Percentiles rank a stretch among this genome's conserved stretches.
Conservation (phyloP, 2,888 invertebrate species). For the Sclerodermus sp. region DNA sequence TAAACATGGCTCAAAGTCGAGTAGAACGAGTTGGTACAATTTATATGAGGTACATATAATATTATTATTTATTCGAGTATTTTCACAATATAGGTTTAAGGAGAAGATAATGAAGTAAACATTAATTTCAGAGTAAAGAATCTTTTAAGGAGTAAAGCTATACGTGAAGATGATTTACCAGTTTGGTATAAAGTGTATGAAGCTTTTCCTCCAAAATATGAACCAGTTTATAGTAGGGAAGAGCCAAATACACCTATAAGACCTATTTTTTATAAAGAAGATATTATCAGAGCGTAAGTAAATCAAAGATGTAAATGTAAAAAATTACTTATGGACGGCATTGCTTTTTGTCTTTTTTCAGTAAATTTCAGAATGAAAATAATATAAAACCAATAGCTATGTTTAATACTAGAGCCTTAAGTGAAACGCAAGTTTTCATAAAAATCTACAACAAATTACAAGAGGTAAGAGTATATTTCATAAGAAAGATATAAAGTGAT, state of each 20-base stretch:
- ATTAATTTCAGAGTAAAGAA: constrained; percentile 70
- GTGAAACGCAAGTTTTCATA: constrained; percentile 61
- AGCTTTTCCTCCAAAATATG: constrained; percentile 84
- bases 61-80: background rate
- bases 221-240: constrained; percentile 76
- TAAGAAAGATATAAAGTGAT: too few species aligned
- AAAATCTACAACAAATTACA: constrained; percentile 64
- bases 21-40: constrained; percentile 51
- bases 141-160: constrained; percentile 75
- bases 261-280: constrained; percentile 82
- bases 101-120: constrained; percentile 9
- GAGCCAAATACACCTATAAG: constrained; percentile 65
- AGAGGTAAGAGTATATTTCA: too few species aligned
- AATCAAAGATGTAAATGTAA: background rate
- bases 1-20: constrained; percentile 49
- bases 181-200: constrained; percentile 92
- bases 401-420: background rate
- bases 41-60: constrained; percentile 42
- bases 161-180: constrained; percentile 82
- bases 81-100: background rate
- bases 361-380: constrained; percentile 68
- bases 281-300: constrained; percentile 79
- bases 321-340: background rate
- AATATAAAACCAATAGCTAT: background rate
- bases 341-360: constrained; percentile 50